These are phyloP conservation scores for Diploscapter pachys DNA, from an alignment of 1,140 invertebrate species.

Conservation along the genomic window DNA sequence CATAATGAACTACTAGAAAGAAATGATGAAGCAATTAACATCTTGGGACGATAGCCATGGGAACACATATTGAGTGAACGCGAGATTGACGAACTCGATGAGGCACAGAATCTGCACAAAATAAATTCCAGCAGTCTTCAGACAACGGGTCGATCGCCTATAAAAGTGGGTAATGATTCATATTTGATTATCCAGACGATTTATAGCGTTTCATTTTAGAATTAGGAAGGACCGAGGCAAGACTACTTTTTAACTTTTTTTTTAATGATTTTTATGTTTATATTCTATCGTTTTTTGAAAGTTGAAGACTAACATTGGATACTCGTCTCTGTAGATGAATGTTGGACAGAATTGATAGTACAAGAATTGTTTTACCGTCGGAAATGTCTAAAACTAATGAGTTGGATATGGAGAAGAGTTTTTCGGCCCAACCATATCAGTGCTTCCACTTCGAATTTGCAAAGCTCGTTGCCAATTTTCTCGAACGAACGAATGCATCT, in stretches of 20 bases:
- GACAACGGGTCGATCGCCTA: slow-evolving; percentile 38
- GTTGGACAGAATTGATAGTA: slow-evolving; percentile 57
- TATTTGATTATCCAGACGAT: neutral
- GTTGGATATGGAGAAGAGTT: neutral
- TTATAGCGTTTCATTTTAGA: slow-evolving; percentile 16
- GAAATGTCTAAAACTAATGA: slow-evolving; percentile 28
- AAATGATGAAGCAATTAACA: slow-evolving; percentile 7
- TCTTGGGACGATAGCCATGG: slow-evolving; percentile 42
- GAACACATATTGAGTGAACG: slow-evolving; percentile 47
- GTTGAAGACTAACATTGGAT: slow-evolving; percentile 35
- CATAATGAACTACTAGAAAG: neutral
- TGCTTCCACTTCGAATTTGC: slow-evolving; percentile 11
- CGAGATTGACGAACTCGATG: slow-evolving; percentile 55
- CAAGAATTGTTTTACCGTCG: slow-evolving; percentile 47
- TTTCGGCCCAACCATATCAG: slow-evolving; percentile 8
- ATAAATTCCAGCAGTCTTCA: slow-evolving; percentile 44
- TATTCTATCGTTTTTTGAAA: no score
- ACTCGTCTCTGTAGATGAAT: slow-evolving; percentile 51
- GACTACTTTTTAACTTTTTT: no score
- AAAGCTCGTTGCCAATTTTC: slow-evolving; percentile 47
- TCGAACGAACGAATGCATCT: slow-evolving; percentile 54
- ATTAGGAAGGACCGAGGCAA: neutral
- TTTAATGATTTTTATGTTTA: no score
- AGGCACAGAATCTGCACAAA: slow-evolving; percentile 43
- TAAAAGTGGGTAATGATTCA: neutral